Conservation (phyloP, 1,140 invertebrate species). For the Macrostomum lignano region DNA sequence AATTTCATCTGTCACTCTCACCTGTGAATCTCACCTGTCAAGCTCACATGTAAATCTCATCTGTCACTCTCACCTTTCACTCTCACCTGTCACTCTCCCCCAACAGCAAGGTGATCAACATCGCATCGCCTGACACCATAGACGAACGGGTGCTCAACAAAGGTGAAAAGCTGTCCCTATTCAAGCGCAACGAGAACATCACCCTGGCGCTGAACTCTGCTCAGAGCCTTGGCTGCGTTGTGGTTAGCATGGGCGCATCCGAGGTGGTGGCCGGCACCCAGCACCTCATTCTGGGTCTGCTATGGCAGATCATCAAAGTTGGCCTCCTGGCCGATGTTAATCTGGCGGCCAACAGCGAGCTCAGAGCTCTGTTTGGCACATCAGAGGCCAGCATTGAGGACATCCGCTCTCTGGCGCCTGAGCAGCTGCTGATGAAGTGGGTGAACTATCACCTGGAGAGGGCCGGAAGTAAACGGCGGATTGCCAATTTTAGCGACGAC, state of each 20-base stretch:
- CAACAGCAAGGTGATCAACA: constrained; percentile 94
- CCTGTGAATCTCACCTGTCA: no score
- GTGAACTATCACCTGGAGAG: constrained; percentile 82
- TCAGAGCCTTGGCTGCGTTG: constrained; percentile 84
- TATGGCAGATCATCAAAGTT: constrained; percentile 97
- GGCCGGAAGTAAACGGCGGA: constrained; percentile 34
- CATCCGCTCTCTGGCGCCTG: constrained; percentile 72
- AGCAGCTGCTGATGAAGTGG: constrained; percentile 80
- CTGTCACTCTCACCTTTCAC: no score
- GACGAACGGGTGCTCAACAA: constrained; percentile 93
- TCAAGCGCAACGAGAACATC: constrained; percentile 76
- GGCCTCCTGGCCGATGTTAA: constrained; percentile 93
- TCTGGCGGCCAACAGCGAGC: constrained; percentile 69
- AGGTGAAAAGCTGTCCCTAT: no score
- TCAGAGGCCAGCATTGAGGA: constrained; percentile 70
- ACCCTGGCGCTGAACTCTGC: constrained; percentile 73
- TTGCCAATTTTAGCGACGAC: constrained; percentile 74
- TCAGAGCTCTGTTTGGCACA: constrained; percentile 52
- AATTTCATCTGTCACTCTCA: no score
- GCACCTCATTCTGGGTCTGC: constrained; percentile 69
- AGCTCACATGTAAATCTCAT: no score
- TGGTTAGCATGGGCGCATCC: constrained; percentile 88
- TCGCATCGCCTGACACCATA: constrained; percentile 88
- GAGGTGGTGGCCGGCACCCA: constrained; percentile 72
- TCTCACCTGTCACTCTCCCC: no score